These are phyloP conservation scores for Rousettus leschenaultii DNA, from an alignment of 2,113 vertebrate genomes.

Conservation along the genomic window DNA sequence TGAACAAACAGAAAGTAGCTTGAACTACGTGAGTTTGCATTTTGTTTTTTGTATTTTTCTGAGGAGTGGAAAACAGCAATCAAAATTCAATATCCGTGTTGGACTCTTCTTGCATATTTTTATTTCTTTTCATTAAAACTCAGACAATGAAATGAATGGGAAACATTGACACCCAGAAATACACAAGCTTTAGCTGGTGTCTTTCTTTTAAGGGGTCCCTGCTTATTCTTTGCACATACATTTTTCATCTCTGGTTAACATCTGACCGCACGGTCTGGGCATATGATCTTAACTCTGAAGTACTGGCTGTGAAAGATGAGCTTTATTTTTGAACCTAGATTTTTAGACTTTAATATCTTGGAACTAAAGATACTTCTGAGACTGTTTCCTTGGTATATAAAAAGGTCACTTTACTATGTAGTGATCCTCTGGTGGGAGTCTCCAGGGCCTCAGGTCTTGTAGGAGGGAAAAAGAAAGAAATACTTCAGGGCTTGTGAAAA, in stretches of 20 bases:
- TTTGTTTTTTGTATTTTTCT: not conserved
- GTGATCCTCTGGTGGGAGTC: not conserved
- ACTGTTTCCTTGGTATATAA: not conserved
- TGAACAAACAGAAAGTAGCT: conserved; percentile 29
- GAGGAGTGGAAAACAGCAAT: conserved; percentile 24
- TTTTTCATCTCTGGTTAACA: not conserved
- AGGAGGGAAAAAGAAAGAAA: not conserved
- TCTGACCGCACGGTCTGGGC: not conserved
- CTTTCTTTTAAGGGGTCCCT: not conserved
- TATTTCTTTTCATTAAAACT: not conserved
- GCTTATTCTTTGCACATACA: not conserved
- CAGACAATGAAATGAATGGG: not conserved
- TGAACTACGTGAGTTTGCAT: conserved; percentile 44
- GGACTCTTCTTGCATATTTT: not conserved
- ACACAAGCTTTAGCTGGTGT: not conserved
- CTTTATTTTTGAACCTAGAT: not conserved
- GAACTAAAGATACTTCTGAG: not conserved
- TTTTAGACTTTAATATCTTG: not conserved
- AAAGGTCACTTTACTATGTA: not conserved
- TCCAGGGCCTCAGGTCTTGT: not conserved
- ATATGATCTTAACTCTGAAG: not conserved
- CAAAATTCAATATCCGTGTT: not conserved
- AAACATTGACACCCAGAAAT: not conserved
- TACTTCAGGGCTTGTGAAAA: not conserved
- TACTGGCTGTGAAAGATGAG: not conserved